phyloP scores from a whole-genome alignment of 1,140 invertebrate species.

The Leptoteleia sp. region DNA sequence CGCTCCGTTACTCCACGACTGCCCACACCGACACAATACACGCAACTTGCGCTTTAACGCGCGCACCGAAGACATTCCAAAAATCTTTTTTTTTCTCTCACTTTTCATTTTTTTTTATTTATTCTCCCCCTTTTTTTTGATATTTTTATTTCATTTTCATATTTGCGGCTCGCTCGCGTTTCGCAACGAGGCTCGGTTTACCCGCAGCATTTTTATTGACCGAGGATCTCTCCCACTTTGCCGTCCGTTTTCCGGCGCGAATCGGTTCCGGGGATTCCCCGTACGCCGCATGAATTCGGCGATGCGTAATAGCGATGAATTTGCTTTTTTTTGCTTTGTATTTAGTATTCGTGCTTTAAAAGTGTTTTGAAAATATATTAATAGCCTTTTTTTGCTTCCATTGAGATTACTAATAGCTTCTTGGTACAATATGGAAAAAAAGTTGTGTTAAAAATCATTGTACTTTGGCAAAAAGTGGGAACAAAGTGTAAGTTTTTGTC shows the following conservation, averaged over 20 bases:
- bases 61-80: slow-evolving; percentile 19
- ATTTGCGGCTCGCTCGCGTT: slow-evolving; percentile 5
- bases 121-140: too few relatives aligned
- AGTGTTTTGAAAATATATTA: too few relatives aligned
- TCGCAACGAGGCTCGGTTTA: slow-evolving; percentile 9
- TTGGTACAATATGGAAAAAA: too few relatives aligned
- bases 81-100: slow-evolving; percentile 19
- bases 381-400: too few relatives aligned
- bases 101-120: neutral
- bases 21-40: slow-evolving; percentile 15
- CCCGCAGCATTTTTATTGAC: slow-evolving; percentile 1
- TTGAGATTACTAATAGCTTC: too few relatives aligned
- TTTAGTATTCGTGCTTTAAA: too few relatives aligned
- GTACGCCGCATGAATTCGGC: too few relatives aligned
- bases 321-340: neutral
- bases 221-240: neutral
- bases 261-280: neutral
- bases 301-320: too few relatives aligned
- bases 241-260: neutral
- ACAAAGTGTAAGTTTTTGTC: too few relatives aligned
- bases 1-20: slow-evolving; percentile 46
- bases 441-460: too few relatives aligned
- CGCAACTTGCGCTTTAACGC: slow-evolving; percentile 4
- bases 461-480: too few relatives aligned
- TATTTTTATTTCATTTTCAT: slow-evolving; percentile 35